Base-by-base conservation (phyloP, 2,797 vertebrate genomes). In the Neoniphon sammara region DNA sequence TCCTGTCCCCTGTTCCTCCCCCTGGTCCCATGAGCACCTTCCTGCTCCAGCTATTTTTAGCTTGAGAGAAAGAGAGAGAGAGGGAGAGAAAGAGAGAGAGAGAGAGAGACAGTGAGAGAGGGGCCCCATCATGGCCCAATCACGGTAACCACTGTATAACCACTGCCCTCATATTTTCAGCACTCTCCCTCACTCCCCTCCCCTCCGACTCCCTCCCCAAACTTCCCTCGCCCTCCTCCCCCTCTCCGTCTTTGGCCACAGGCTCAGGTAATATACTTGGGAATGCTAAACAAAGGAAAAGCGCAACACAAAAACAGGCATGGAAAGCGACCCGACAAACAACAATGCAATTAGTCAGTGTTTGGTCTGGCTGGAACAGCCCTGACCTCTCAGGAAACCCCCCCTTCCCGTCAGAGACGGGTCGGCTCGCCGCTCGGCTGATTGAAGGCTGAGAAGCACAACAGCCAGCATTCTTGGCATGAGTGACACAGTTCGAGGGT, bases 371-470 rank as follows among this genome's bases (percentile, higher is more conserved):
- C 92, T 80, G 77, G 87, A 82, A 65, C 67, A 85, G 82, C 85
- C 80, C 8, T 90, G 86, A 92, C 90, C 91, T 91, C 80, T 88
- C 91, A 90, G 91, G 91, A 93, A 93, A 88, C 89, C 70, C 90
- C 85, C 89, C 86, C 87, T 86, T 91, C 90, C 90, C 84, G 88
- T 34, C 25, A 61, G 80, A 85, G 85, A 84, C 18, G 56, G 82
- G 72, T 70, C 57, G 56, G 61, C 81, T 71, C 18, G 49, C 75
- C 31, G 21, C 73, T 83, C 66, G 69, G 54, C 77, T 70, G 75
- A 78, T 61, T 79, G 80, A 80, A 85, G 81, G 73, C 77, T 23
- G 63, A 75, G 75, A 73, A 75, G 63, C 73, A 66, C 80, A 80
- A 75, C 62, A 81, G 68, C 30, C 74, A 65, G 61, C 67, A 66